Conservation (phyloP, 2,113 vertebrate genomes). For the Tinamus guttatus region DNA sequence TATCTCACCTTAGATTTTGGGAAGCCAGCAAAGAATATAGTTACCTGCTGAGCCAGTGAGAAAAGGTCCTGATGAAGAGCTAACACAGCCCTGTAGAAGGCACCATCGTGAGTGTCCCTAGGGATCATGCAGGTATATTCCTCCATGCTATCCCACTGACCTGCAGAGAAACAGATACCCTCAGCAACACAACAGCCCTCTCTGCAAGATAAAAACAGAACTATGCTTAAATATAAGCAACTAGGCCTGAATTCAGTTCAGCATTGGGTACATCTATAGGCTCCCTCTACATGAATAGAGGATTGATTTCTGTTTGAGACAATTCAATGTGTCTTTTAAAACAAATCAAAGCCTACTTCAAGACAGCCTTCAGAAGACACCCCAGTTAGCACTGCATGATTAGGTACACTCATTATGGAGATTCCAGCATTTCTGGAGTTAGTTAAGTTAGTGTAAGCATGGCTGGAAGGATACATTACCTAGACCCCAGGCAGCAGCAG, state of each 20-base stretch:
- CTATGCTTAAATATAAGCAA: neutral
- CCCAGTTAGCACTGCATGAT: neutral
- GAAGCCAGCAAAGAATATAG: neutral
- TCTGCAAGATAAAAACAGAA: neutral
- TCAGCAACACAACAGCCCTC: neutral
- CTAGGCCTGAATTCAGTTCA: neutral
- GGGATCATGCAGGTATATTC: slow-evolving; percentile 99
- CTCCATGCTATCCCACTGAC: slow-evolving; percentile 99
- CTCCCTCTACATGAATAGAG: neutral
- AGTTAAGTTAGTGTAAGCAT: neutral
- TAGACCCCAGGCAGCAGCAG: slow-evolving; percentile 96
- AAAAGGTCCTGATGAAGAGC: slow-evolving; percentile 98
- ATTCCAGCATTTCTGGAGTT: neutral
- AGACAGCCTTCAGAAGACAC: neutral
- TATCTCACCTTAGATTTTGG: neutral
- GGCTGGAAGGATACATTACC: slow-evolving; percentile 77
- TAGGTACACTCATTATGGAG: neutral
- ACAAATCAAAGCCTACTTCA: neutral
- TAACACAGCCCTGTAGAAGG: slow-evolving; percentile 96
- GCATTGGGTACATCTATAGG: neutral
- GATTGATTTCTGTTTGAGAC: neutral
- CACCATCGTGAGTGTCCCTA: slow-evolving; percentile 95
- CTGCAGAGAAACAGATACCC: slow-evolving; percentile 66
- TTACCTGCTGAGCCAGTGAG: slow-evolving; percentile 96
- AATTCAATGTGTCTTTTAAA: neutral